Evolutionary conservation across 2,113 vertebrate species (phyloP).

Genomic region (Neolamprologus ventralis): DNA sequence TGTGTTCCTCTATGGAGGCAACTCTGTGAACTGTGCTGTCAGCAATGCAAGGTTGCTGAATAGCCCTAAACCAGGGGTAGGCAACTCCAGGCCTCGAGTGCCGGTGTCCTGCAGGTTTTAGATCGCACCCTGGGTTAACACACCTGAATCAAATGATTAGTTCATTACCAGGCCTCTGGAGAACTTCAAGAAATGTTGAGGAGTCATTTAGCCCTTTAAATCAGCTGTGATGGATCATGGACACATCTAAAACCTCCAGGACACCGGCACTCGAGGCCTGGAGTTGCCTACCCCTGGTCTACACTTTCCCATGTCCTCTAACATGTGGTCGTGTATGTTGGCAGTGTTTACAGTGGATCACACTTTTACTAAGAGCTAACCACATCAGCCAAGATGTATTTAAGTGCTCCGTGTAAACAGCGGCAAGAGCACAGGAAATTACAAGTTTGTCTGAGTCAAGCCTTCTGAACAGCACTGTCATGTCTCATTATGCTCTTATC

Average conservation of each 20-base stretch:
- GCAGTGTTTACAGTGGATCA: neutral
- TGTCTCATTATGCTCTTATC: neutral
- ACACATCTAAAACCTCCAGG: accelerated
- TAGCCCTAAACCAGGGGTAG: neutral
- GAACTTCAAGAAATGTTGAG: accelerated
- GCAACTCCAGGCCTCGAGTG: too few species aligned
- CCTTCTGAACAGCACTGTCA: neutral
- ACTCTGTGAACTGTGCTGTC: too few species aligned
- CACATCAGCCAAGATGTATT: neutral
- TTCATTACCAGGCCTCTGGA: too few species aligned
- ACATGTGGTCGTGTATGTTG: neutral
- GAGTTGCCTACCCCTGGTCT: too few species aligned
- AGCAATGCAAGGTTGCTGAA: too few species aligned
- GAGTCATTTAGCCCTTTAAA: too few species aligned
- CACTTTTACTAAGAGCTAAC: neutral
- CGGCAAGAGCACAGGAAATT: neutral
- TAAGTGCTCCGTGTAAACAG: neutral
- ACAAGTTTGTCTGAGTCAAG: neutral
- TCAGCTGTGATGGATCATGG: too few species aligned
- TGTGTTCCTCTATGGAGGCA: too few species aligned
- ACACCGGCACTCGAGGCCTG: too few species aligned
- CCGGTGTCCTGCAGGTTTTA: too few species aligned
- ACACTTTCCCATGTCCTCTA: neutral
- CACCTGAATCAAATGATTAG: too few species aligned
- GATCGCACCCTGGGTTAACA: too few species aligned